Base-by-base conservation (phyloP, 2,888 invertebrate genomes). In the Cantharis rustica region DNA sequence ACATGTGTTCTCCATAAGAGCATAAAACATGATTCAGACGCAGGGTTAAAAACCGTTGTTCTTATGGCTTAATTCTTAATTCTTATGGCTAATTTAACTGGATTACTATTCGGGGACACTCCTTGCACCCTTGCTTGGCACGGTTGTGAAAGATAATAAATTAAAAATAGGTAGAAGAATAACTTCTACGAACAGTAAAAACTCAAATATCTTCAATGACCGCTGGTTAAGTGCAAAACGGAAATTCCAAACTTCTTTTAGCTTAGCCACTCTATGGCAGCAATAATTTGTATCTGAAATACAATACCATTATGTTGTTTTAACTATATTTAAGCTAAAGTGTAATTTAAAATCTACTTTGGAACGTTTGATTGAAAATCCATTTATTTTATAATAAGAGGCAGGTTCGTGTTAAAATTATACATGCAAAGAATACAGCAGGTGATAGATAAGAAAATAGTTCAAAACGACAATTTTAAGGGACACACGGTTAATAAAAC, bases 391-490 rank as follows among this genome's bases (percentile, higher is more conserved):
- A n/a, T 73, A 71, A 74, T 23, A 23, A 23, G n/a, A n/a, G 69
- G 69, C 74, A 75, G 71, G 74, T 75, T 75, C 79, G 76, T 75
- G 75, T 76, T 79, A 71, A 71, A 75, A 74, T 76, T 76, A 76
- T 73, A 76, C 69, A 76, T 76, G 75, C 75, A 75, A 70, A 17
- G 31, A 72, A 64, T 13, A 2, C 1, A 47, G 74, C 78, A 80
- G 77, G 75, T 79, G 77, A 77, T 76, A 79, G 80, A 79, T 79
- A 79, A 80, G 71, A 77, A 66, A 75, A 76, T 78, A 72, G 77
- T 75, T 66, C 62, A 71, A 78, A 31, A 62, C 77, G 78, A 80
- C 80, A 80, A 47, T 47, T 47, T 47, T 47, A 47, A 47, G 47
- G 47, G 47, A 47, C 47, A 47, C 47, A 47, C 47, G 7, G 47